phyloP scores from a whole-genome alignment of 2,888 invertebrate species.

The Callyntrura sp. region DNA sequence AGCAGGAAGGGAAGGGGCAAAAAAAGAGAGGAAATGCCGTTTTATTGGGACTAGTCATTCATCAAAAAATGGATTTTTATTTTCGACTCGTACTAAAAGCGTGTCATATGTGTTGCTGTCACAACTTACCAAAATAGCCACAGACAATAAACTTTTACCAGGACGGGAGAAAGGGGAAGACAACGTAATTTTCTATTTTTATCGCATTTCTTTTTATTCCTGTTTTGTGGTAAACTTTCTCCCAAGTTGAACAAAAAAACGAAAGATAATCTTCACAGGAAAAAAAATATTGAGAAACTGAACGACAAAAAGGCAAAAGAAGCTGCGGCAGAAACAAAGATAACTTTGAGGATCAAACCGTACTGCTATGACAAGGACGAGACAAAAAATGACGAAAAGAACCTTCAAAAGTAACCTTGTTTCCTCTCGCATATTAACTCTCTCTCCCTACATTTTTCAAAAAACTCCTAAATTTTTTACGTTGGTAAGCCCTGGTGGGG shows the following conservation, averaged over 20 bases:
- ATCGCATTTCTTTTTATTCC: conserved; percentile 9
- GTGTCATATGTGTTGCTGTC: not conserved
- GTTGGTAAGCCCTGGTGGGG: too few relatives aligned
- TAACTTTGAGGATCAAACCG: not conserved
- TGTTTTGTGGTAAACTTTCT: not conserved
- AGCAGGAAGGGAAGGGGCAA: not conserved
- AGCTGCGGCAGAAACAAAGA: not conserved
- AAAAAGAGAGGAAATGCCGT: not conserved
- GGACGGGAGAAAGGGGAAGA: too few relatives aligned
- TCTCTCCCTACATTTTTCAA: too few relatives aligned
- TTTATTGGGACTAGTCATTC: conserved; percentile 24
- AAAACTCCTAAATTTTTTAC: too few relatives aligned
- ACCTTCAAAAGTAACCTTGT: conserved; percentile 47
- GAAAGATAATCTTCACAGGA: not conserved
- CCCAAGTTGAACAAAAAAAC: too few relatives aligned
- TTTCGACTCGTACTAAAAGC: not conserved
- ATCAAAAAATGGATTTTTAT: conserved; percentile 7
- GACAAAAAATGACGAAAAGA: conserved; percentile 26
- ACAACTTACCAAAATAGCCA: not conserved
- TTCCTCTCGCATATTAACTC: too few relatives aligned
- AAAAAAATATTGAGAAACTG: not conserved
- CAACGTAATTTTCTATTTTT: conserved; percentile 8
- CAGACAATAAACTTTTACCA: not conserved
- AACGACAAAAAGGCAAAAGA: not conserved
- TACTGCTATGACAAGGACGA: not conserved